phyloP scores from a whole-genome alignment of 2,797 vertebrate species.

The Danio aesculapii region DNA sequence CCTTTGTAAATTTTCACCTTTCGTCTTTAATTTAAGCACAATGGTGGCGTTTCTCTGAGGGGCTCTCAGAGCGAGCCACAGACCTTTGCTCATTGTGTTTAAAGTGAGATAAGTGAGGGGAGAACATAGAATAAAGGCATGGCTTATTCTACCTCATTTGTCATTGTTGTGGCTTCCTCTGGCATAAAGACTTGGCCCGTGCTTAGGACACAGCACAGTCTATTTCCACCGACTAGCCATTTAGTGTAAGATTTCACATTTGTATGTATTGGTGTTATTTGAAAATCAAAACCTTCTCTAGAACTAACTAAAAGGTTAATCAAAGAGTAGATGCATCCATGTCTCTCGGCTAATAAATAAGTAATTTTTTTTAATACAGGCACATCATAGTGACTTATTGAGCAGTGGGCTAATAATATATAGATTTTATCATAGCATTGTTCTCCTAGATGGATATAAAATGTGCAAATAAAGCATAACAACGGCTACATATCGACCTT shows the following conservation, averaged over 20 bases:
- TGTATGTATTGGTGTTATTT: background rate
- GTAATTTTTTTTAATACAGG: background rate
- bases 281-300: background rate
- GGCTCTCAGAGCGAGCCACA: slow-evolving; percentile 62
- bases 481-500: slow-evolving; percentile 40
- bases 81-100: slow-evolving; percentile 69
- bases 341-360: background rate
- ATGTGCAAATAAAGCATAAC: slow-evolving; percentile 40
- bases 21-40: slow-evolving; percentile 66
- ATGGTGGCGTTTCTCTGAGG: slow-evolving; percentile 62
- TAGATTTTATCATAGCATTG: slow-evolving; percentile 24
- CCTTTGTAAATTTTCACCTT: slow-evolving; percentile 66
- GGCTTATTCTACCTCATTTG: slow-evolving; percentile 64
- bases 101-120: slow-evolving; percentile 62
- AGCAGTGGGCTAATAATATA: background rate
- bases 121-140: slow-evolving; percentile 58
- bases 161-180: slow-evolving; percentile 49
- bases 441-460: slow-evolving; percentile 8
- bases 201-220: slow-evolving; percentile 1
- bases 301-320: background rate
- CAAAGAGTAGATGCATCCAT: background rate
- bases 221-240: slow-evolving; percentile 28
- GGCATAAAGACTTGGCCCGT: slow-evolving; percentile 34
- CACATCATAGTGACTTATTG: slow-evolving; percentile 1
- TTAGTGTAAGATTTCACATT: background rate